phyloP scores from a whole-genome alignment of 2,888 invertebrate genomes.

The Ligdia adustata region DNA sequence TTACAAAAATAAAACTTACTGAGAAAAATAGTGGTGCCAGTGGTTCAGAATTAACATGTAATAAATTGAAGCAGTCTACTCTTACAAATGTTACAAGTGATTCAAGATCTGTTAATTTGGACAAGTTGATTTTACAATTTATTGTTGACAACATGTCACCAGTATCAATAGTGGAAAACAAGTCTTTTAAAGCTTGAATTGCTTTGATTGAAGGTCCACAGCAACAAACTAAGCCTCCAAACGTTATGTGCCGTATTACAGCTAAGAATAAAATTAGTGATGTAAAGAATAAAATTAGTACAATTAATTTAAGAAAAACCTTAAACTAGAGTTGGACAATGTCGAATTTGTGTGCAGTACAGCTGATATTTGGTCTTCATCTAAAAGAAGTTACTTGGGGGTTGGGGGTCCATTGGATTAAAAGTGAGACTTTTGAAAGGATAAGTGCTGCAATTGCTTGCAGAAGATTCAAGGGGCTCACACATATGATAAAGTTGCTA shows the following conservation, averaged over 20 bases:
- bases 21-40: conserved; percentile 2
- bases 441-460: conserved; percentile 29
- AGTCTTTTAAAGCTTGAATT: conserved; percentile 34
- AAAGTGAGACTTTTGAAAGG: conserved; percentile 1
- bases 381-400: conserved; percentile 30
- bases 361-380: conserved; percentile 21
- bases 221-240: background rate
- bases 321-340: background rate
- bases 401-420: conserved; percentile 35
- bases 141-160: conserved; percentile 34
- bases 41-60: conserved; percentile 3
- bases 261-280: background rate
- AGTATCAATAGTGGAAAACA: conserved; percentile 31
- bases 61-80: conserved; percentile 26
- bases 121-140: conserved; percentile 28
- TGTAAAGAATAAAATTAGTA: too few relatives aligned
- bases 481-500: conserved; percentile 29
- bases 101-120: conserved; percentile 26
- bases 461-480: conserved; percentile 35
- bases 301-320: background rate
- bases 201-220: conserved; percentile 27
- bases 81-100: conserved; percentile 12
- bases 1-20: background rate
- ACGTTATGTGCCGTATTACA: background rate
- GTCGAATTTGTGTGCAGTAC: conserved; percentile 27